phyloP scores from a whole-genome alignment of 2,797 vertebrate genomes.

The Mormyrus hasselquistii region DNA sequence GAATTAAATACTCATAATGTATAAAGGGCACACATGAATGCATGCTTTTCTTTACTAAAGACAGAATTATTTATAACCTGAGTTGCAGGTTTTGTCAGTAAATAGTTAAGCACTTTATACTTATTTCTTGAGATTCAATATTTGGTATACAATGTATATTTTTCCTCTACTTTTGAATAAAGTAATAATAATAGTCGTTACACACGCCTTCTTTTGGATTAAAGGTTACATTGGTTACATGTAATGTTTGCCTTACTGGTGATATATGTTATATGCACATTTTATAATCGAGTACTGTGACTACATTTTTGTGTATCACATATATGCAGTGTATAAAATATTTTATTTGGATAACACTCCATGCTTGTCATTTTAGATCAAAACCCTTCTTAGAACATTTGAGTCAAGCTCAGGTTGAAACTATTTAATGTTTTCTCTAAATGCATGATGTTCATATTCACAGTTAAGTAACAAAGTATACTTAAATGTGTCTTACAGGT shows the following conservation, averaged over 20 bases:
- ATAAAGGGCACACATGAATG: neutral
- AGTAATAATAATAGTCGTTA: neutral
- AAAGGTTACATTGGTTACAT: neutral
- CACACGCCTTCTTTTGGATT: neutral
- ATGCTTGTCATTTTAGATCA: neutral
- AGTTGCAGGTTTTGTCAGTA: neutral
- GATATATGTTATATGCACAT: constrained; percentile 3
- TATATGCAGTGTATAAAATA: neutral
- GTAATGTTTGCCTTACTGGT: neutral
- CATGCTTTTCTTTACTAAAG: neutral
- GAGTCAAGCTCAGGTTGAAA: neutral
- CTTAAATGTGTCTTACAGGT: neutral
- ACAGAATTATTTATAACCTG: neutral
- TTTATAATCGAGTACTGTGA: neutral
- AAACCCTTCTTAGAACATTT: neutral
- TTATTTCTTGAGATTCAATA: neutral
- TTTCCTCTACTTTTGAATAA: neutral
- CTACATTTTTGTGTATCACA: neutral
- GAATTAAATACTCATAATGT: neutral
- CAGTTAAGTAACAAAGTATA: neutral
- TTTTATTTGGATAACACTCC: neutral
- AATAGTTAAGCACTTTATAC: neutral
- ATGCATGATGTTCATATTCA: neutral
- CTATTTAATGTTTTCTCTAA: neutral
- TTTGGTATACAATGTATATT: neutral